Base-by-base conservation (phyloP, 2,113 vertebrate species). In the Sterrhoptilus dennistouni region DNA sequence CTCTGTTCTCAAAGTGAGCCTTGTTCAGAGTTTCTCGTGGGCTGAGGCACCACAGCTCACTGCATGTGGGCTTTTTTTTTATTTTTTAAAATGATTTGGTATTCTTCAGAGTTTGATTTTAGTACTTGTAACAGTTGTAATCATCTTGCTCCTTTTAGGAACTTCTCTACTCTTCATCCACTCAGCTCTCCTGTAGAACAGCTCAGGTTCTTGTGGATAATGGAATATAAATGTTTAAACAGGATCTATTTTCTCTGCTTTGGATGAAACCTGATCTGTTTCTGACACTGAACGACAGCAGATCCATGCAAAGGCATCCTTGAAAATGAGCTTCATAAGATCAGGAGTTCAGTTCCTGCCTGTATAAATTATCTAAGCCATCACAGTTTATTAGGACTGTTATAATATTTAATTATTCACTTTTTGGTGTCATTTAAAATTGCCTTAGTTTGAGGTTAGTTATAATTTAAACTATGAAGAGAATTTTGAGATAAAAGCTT, bases 211-310 rank as follows among this genome's bases (percentile, higher is more conserved):
- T 83, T 3, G 5, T n/a, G 15, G 70, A 28, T 70, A 82, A 35
- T 5, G 11, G 23, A 60, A 20, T 68, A 75, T 93, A 71, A 95
- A 93, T 95, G 31, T 90, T 96, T 95, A 31, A 97, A 87, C 60
- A 89, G 27, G 47, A 19, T 66, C 47, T 84, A 33, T 87, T 84
- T 47, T 81, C 29, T 95, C 27, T 89, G 42, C 60, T 82, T 16
- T 38, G 11, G n/a, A 82, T 90, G 90, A 90, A 87, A 94, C 77
- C 31, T 87, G 74, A 82, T 24, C 78, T 57, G 0, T 87, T 91
- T 85, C 47, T 83, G 65, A 44, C 5, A 28, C 2, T 64, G 40
- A 79, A 27, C 60, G 53, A 12, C 83, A 31, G 28, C 31, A 72
- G n/a, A 53, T n/a, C n/a, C 27, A 7, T 57, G 40, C 47, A 84